Conservation (phyloP, 2,888 invertebrate genomes). For the Torymus tubicola region DNA sequence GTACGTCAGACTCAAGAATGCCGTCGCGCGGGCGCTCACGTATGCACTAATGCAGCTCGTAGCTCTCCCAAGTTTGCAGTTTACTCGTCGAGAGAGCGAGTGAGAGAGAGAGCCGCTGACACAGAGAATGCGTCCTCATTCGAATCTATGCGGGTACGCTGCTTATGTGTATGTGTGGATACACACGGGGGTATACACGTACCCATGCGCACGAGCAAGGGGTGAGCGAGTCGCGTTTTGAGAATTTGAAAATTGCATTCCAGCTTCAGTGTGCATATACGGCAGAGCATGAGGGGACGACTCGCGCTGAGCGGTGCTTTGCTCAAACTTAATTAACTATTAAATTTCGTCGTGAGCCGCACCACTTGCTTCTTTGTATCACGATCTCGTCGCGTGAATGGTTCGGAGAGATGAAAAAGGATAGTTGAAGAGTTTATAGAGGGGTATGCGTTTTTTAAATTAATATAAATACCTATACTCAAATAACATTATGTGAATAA, state of each 20-base stretch:
- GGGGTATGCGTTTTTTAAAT: too few relatives aligned
- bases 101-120: conserved; percentile 59
- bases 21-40: conserved; percentile 62
- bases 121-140: conserved; percentile 69
- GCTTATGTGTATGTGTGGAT: conserved; percentile 43
- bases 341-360: conserved; percentile 22
- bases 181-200: conserved; percentile 55
- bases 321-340: conserved; percentile 52
- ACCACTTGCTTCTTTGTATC: neutral
- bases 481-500: too few relatives aligned
- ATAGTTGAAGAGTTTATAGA: too few relatives aligned
- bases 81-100: conserved; percentile 58
- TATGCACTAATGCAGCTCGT: conserved; percentile 72
- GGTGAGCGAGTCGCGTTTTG: conserved; percentile 57
- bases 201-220: neutral
- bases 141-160: conserved; percentile 68
- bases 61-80: conserved; percentile 66
- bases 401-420: too few relatives aligned
- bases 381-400: neutral
- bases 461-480: too few relatives aligned
- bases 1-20: conserved; percentile 60
- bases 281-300: too few relatives aligned
- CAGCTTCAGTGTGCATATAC: conserved; percentile 49
- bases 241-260: conserved; percentile 74
- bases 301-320: conserved; percentile 3